Evolutionary conservation across 2,888 invertebrate genomes (phyloP).

Genomic region (Lymantria dispar): DNA sequence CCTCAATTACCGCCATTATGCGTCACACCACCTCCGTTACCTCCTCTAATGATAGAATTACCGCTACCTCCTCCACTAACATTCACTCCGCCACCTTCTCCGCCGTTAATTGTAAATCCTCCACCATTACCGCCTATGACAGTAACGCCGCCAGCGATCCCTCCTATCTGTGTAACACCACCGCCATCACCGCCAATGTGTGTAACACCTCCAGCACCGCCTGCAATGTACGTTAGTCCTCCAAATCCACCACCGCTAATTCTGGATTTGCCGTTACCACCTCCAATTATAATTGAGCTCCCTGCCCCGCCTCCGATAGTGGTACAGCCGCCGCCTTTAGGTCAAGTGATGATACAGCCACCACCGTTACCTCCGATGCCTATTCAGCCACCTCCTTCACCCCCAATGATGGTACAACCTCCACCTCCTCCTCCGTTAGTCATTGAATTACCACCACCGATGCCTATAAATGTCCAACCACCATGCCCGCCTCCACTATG

Average conservation of each 20-base stretch:
- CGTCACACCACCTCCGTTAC: conserved; percentile 50
- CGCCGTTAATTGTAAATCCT: conserved; percentile 50
- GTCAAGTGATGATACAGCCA: conserved; percentile 62
- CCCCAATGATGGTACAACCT: conserved; percentile 67
- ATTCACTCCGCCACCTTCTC: conserved; percentile 45
- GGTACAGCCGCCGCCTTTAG: conserved; percentile 64
- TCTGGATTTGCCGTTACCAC: conserved; percentile 54
- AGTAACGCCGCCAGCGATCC: conserved; percentile 50
- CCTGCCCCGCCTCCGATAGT: conserved; percentile 65
- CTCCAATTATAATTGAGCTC: conserved; percentile 61
- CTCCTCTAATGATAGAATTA: conserved; percentile 52
- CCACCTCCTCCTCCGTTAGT: conserved; percentile 56
- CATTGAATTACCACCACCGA: conserved; percentile 58
- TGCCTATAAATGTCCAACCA: conserved; percentile 62
- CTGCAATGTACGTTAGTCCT: conserved; percentile 57
- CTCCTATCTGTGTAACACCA: conserved; percentile 60
- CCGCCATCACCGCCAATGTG: conserved; percentile 58
- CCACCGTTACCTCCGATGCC: conserved; percentile 66
- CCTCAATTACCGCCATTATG: conserved; percentile 18
- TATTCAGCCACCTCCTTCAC: conserved; percentile 61
- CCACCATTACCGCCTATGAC: conserved; percentile 56
- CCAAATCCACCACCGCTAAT: conserved; percentile 52
- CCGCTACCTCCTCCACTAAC: conserved; percentile 59
- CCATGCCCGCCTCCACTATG: conserved; percentile 60
- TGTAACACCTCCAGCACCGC: conserved; percentile 54